Evolutionary conservation across 1,140 invertebrate genomes (phyloP), one percentile per base, ranked within the genome.

Genomic region (Metopolophium dirhodum): DNA sequence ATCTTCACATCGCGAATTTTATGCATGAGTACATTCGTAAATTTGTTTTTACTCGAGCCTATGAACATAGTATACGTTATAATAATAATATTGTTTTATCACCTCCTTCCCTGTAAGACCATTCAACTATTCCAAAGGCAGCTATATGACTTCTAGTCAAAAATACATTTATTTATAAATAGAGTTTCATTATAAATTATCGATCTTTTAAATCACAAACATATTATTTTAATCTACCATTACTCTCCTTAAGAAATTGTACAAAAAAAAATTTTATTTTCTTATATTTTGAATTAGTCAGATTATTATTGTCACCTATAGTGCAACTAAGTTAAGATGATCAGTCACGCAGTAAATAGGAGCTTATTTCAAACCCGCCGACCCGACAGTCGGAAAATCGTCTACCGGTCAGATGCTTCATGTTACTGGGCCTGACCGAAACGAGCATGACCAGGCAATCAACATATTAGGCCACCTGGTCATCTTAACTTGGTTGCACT

Each of bases 1-100:
- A 95, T 97, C 97, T 95, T 98, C 98, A 95, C 98, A 98, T 95
- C 97, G 98, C 94, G 98, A 99, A 95, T 99, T 99, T 96, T 99
- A 98, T 95, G 98, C 98, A 96, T 99, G 97, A 98, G 87, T 94
- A 85, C 47, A 94, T 23, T 90, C 14, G 49, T 93, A 57, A 86
- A 87, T 37, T 88, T 51, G 11, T 89, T 87, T 93, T 86, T 92
- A 51, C 49, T 77, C 35, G 90, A 92, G 77, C 77, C 77, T 54
- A 37, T 92, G 91, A 83, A 92, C 91, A 92, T 92, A 92, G 91
- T 92, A 92, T 92, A 92, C 91, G 47, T 92, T 92, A 88, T 88
- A 49, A 88, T 88, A 85, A 68, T 90, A 41, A 92, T 85, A 83
- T 92, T 83, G 68, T 92, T 85, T 83, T 82, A 92, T 92, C 68